Evolutionary conservation across 1,140 invertebrate genomes (phyloP), one percentile per base, ranked within the genome.

Genomic region (Danaus plexippus): DNA sequence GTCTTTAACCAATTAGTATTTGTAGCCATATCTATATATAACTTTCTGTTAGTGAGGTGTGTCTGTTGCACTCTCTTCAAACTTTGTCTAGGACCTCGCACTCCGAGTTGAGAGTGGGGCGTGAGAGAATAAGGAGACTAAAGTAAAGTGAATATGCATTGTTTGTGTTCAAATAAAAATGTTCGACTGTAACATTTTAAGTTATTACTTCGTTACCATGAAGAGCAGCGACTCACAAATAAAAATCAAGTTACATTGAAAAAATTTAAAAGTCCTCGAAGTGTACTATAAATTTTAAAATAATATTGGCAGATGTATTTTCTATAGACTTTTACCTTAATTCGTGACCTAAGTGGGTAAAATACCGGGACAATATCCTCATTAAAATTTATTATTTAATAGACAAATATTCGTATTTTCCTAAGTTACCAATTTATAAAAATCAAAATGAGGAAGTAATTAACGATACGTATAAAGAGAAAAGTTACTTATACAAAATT

Each of bases 1-100:
- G 83, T 75, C 80, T 85, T 83, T 83, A 83, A 85, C 80, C 80
- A 84, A 86, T 86, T 86, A 83, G 76, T 83, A 80, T 85, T 85
- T 82, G 75, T 76, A 83, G 78, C 80, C 75, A 85, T 80, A 32
- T 32, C 22, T 32, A 79, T 81, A 79, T 72, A 79, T 65, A 71
- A 69, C 64, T 73, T 67, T 66, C 66, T 62, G 66, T 74, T 66
- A 65, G 69, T 71, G 64, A 66, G 67, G 71, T 71, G 67, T 75
- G 80, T 71, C 64, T 71, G 67, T 69, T 68, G 64, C 69, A 64
- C 67, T 68, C 70, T 64, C 66, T 71, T 69, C 60, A 74, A 71
- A 75, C 75, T 77, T 75, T 81, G 72, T 76, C 68, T 71, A 72
- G 67, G 63, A 69, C 52, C 71, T 69, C 71, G 64, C 71, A 56